Base-by-base conservation (phyloP, 2,888 invertebrate genomes). In the Tenthredo livida region DNA sequence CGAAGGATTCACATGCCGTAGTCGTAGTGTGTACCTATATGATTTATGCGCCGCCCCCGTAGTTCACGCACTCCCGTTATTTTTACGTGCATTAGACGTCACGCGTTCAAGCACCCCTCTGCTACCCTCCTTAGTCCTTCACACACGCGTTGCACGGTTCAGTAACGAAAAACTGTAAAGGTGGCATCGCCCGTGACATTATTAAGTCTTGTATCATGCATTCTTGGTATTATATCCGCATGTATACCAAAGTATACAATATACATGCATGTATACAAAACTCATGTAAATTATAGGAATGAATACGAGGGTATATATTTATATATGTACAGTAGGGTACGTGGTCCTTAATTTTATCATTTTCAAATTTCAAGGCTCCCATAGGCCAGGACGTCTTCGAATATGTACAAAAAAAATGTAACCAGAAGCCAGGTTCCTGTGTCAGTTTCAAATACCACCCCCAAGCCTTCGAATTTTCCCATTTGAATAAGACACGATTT, bases 61-160 rank as follows among this genome's bases (percentile, higher is more conserved):
- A 65, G 85, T 85, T 85, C 85, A 85, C 80, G 72, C 80, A 80
- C 72, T 54, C 67, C 5, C 85, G 85, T 85, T 85, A 85, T 85
- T 85, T 85, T 85, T 85, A 82, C 82, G 80, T 85, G 29, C 77
- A 40, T 77, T 83, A 67, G 29, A 25, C 67, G 85, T 67, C 80
- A 72, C 85, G 80, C 85, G 21, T 70, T 12, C 78, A 47, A 58
- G 54, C 85, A 85, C 70, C 77, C 83, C 80, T 80, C 58, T 40
- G 73, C 50, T 54, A 77, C 77, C 80, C 61, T 65, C 61, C 6
- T 5, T 29, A 7, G 7, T 65, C 61, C 6, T 5, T 29, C 17
- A 17, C 17, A 29, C 67, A 47, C 70, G 33, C 83, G 83, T 83
- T 70, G 65, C 83, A 70, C 47, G 83, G 43, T 70, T 83, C 67